Percentiles rank a stretch among this genome's conserved stretches.
Evolutionary conservation across 1,140 invertebrate species (phyloP).

Genomic region (Aphaenogaster rudis): DNA sequence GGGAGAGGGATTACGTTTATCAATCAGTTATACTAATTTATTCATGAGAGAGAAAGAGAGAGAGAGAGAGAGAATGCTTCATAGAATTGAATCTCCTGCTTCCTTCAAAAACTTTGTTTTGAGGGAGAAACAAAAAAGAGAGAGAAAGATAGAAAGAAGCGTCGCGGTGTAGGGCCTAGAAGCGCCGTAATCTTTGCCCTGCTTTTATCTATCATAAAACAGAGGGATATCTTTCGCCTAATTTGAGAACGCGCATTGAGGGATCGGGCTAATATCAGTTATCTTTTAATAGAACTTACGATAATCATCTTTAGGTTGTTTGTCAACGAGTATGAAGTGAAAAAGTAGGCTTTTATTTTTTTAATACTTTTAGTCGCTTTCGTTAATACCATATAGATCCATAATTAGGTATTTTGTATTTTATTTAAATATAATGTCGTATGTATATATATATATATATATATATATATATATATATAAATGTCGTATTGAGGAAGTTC

Average conservation of each 20-base stretch:
- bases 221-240: conserved; percentile 1
- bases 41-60: not conserved
- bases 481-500: not conserved
- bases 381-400: not conserved
- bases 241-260: not conserved
- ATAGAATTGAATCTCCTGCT: conserved; percentile 10
- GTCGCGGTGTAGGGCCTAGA: not conserved
- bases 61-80: not conserved
- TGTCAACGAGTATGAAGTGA: not conserved
- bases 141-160: not conserved
- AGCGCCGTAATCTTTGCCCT: conserved; percentile 35
- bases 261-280: not conserved
- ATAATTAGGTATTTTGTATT: not conserved
- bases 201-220: conserved; percentile 11
- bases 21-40: conserved; percentile 33
- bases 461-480: not conserved
- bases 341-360: not conserved
- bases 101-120: conserved; percentile 18
- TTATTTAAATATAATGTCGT: not conserved
- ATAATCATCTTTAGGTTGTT: not conserved
- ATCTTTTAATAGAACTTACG: not conserved
- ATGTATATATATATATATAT: not conserved
- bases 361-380: not conserved
- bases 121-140: too few relatives aligned
- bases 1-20: not conserved